Evolutionary conservation across 30 jellyfish, hydroid and myxozoan species (phyloP).

Genomic region (Aurelia sp.): DNA sequence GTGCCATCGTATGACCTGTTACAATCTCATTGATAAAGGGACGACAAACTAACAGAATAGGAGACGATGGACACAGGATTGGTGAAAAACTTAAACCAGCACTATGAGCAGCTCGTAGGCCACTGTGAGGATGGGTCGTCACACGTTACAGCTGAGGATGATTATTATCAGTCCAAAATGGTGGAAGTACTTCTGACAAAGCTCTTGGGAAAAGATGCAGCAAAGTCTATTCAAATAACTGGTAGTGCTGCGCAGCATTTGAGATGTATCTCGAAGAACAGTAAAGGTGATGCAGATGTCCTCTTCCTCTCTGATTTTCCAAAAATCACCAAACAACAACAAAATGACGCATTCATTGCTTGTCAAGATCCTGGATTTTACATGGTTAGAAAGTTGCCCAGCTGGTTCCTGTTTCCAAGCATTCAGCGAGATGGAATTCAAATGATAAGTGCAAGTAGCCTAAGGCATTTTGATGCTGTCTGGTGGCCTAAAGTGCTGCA

Average conservation of each 20-base stretch:
- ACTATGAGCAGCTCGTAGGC: neutral
- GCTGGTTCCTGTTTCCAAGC: slow-evolving; percentile 10
- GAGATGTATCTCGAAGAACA: slow-evolving; percentile 42
- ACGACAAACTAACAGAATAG: too few species aligned
- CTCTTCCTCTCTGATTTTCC: slow-evolving; percentile 52
- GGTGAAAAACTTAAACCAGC: too few species aligned
- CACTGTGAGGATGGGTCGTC: slow-evolving; percentile 38
- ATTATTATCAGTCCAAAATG: slow-evolving; percentile 2
- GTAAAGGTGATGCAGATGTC: slow-evolving; percentile 61
- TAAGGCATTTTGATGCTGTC: slow-evolving; percentile 41
- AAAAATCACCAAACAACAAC: slow-evolving; percentile 9
- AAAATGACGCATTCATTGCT: slow-evolving; percentile 9
- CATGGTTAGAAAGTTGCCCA: slow-evolving; percentile 10
- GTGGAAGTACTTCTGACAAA: neutral
- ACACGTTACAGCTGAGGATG: slow-evolving; percentile 34
- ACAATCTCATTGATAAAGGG: too few species aligned
- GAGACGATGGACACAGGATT: too few species aligned
- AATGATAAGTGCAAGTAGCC: slow-evolving; percentile 40
- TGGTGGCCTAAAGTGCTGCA: slow-evolving; percentile 51
- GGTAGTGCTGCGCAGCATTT: slow-evolving; percentile 72
- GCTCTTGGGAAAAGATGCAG: slow-evolving; percentile 17
- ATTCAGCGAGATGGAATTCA: slow-evolving; percentile 9
- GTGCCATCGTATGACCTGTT: too few species aligned
- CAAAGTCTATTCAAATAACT: slow-evolving; percentile 4
- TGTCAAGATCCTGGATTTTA: slow-evolving; percentile 56